These are phyloP conservation scores for Eciton burchellii DNA, from an alignment of 1,140 invertebrate genomes.

Conservation along the genomic window DNA sequence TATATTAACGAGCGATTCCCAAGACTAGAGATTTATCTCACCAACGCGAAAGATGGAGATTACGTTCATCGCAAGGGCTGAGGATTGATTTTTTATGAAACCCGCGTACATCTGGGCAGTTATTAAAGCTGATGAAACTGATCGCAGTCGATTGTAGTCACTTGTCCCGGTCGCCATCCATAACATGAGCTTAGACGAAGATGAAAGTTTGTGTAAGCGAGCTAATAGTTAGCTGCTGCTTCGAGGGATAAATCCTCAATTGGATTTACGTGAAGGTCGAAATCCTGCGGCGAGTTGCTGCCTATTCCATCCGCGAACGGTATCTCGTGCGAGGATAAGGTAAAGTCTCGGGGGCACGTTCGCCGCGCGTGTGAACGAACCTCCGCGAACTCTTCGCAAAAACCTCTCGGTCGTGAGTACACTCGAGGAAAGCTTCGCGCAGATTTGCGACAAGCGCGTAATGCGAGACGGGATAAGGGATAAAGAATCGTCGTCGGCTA, in stretches of 20 bases:
- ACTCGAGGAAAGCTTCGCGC: background rate
- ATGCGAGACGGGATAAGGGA: background rate
- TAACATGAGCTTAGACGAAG: background rate
- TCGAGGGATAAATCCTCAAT: constrained; percentile 33
- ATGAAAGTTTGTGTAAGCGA: constrained; percentile 13
- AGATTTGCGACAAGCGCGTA: background rate
- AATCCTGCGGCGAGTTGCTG: constrained; percentile 4
- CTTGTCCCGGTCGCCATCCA: constrained; percentile 2
- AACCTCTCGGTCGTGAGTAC: background rate
- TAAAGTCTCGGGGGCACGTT: constrained; percentile 7
- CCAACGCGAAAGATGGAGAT: too few relatives aligned
- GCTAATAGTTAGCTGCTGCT: constrained; percentile 1
- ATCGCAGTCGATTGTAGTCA: constrained; percentile 10
- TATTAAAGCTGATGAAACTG: constrained; percentile 3
- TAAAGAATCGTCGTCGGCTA: background rate
- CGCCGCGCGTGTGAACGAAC: constrained; percentile 24
- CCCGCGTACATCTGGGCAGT: background rate
- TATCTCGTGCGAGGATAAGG: constrained; percentile 22
- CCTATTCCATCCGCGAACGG: background rate
- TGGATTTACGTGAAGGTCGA: constrained; percentile 38
- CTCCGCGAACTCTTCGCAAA: background rate
- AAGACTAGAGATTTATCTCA: too few relatives aligned
- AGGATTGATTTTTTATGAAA: too few relatives aligned
- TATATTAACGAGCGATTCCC: too few relatives aligned
- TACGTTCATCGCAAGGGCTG: too few relatives aligned